phyloP scores from a whole-genome alignment of 1,140 invertebrate species.

The Olivierus martensii region DNA sequence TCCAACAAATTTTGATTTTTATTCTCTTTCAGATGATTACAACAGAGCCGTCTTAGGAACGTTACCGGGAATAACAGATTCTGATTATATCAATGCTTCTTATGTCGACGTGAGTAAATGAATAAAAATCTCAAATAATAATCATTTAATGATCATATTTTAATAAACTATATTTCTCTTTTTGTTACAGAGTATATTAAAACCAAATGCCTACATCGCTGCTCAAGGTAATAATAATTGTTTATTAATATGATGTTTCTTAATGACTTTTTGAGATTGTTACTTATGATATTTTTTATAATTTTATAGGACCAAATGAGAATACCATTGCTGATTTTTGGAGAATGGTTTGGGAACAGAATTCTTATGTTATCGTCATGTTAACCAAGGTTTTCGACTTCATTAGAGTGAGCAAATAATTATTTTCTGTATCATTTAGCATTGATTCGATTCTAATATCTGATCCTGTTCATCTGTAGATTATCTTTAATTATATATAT shows the following conservation, averaged over 20 bases:
- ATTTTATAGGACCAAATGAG: conserved; percentile 57
- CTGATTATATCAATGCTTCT: conserved; percentile 90
- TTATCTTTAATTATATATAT: background rate
- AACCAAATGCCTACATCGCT: conserved; percentile 87
- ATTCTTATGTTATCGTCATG: conserved; percentile 77
- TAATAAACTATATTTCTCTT: background rate
- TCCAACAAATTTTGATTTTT: background rate
- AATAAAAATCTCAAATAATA: too few relatives aligned
- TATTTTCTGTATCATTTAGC: background rate
- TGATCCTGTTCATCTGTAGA: background rate
- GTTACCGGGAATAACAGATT: conserved; percentile 47
- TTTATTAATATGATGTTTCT: background rate
- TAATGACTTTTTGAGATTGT: background rate
- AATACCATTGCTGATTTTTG: conserved; percentile 82
- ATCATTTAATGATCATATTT: too few relatives aligned
- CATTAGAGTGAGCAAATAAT: conserved; percentile 49
- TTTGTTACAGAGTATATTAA: conserved; percentile 64
- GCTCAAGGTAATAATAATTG: conserved; percentile 46
- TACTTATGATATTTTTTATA: background rate
- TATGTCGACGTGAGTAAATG: conserved; percentile 69
- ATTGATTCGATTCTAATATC: background rate
- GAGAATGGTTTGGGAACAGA: conserved; percentile 95
- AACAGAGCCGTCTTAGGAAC: conserved; percentile 82
- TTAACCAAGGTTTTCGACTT: conserved; percentile 89
- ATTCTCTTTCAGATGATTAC: conserved; percentile 66